A percentile compares a stretch with the other conserved stretches of the same genome.
phyloP scores from a whole-genome alignment of 2,113 vertebrate species.

The Cephalopterus ornatus region DNA sequence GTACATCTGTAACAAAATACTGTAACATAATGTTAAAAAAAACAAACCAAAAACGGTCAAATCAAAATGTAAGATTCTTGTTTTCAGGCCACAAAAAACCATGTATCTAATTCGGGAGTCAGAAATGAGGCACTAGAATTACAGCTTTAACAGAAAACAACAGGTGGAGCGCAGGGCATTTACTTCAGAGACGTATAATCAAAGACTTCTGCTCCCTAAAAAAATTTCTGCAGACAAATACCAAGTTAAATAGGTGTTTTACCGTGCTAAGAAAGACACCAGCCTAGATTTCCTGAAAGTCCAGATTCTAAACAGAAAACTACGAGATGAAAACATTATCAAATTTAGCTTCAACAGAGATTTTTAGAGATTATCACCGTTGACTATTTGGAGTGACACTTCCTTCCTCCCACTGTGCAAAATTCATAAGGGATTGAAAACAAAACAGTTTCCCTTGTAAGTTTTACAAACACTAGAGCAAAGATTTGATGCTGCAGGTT shows the following conservation, averaged over 20 bases:
- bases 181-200: neutral
- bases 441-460: neutral
- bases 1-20: neutral
- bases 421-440: fast-evolving
- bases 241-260: neutral
- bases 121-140: neutral
- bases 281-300: neutral
- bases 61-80: neutral
- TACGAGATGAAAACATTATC: neutral
- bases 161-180: neutral
- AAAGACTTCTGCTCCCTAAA: neutral
- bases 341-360: neutral
- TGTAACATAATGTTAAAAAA: neutral
- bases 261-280: neutral
- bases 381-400: neutral
- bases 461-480: neutral
- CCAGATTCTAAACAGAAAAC: neutral
- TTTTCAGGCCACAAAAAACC: neutral
- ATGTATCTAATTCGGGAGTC: neutral
- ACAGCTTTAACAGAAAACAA: neutral
- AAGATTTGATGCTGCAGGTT: neutral
- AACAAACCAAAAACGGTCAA: neutral
- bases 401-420: neutral
- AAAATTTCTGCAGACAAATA: neutral
- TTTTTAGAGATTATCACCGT: neutral